Base-by-base conservation (phyloP, 2,113 vertebrate species). In the Smithornis capensis region DNA sequence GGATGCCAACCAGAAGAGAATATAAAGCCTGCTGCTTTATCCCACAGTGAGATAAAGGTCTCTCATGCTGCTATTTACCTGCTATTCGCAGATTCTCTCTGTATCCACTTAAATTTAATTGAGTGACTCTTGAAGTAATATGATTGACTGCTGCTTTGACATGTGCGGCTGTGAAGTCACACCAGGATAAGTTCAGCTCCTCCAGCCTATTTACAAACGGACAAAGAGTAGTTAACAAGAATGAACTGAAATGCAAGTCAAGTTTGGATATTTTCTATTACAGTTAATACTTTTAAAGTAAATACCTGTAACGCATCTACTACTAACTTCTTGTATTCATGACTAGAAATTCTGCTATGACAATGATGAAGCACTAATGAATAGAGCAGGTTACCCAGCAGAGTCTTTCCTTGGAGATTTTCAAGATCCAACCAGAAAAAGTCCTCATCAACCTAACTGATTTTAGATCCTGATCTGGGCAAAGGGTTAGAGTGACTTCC, bases 71-170 rank as follows among this genome's bases (percentile, higher is more conserved):
- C 10, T 40, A 27, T 95, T 97, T 87, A 99, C 99, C 98, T 65
- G 98, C 53, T 35, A 98, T 98, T 33, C 97, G 97, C 24, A 99
- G 98, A 91, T 98, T 98, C 77, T 99, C 98, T 82, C 99, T 97
- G 97, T 99, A 99, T n/a, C 99, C 99, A 15, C 99, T 99, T 87
- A 99, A 97, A 96, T 99, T 99, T 71, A 99, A 97, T 33, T 98
- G 98, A 3, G 96, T 98, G 65, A 99, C n/a, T 8, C 91, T 95
- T 31, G 97, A 55, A 19, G 98, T 97, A 47, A 99, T 3, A 5
- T 98, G 94, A 5, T 10, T 91, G 4, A 99, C 98, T 3, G 98
- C 97, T 10, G 95, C 97, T 91, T 97, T 98, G 62, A 99, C 98
- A 3, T 99, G 99, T 10, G 97, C 78, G 5, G 84, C 96, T 68